Evolutionary conservation across 2,888 invertebrate species (phyloP), one percentile per base, ranked within the genome.

Genomic region (Encarsia formosa): DNA sequence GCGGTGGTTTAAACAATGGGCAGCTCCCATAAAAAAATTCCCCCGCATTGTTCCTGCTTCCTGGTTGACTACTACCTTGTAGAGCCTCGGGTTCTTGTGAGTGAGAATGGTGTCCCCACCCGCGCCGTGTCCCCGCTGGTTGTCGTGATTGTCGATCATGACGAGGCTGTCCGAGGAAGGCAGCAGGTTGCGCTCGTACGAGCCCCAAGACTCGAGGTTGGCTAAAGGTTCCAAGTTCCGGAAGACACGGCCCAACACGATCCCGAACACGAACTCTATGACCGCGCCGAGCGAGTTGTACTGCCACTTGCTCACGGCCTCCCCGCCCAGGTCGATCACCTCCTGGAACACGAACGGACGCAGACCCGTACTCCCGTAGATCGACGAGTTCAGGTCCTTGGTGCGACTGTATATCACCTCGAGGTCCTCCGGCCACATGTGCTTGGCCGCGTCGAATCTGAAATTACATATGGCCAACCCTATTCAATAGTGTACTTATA

Each of bases 301-400:
- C 23, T 77, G 74, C 11, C 62, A 58, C 22, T 72, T 73, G 20
- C 68, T 70, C 18, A 78, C 68, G 4, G 69, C 74, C 59, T 79
- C 75, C 19, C 64, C 65, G 26, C 74, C 75, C 6, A 84, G 74
- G 65, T 88, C 87, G 56, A 87, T 87, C 13, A 89, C 88, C 76
- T 87, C 87, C 67, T 87, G 87, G 68, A 76, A 85, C 64, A 87
- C 80, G 68, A 83, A 86, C 1, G 89, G 85, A 13, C 82, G 79
- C 0, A 81, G 74, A 11, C 81, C 81, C 15, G 1, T 75, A n/a
- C n/a, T n/a, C 62, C 6, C 80, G 73, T 67, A 88, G 87, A 2
- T 84, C 50, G 81, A 81, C 69, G 79, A 79, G 64, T 81, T 84
- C 15, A 87, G 72, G 67, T 86, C 76, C 4, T 80, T 76, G 13